These are phyloP conservation scores for Pseudomugil gertrudae DNA, from an alignment of 2,797 vertebrate genomes.

Conservation along the genomic window DNA sequence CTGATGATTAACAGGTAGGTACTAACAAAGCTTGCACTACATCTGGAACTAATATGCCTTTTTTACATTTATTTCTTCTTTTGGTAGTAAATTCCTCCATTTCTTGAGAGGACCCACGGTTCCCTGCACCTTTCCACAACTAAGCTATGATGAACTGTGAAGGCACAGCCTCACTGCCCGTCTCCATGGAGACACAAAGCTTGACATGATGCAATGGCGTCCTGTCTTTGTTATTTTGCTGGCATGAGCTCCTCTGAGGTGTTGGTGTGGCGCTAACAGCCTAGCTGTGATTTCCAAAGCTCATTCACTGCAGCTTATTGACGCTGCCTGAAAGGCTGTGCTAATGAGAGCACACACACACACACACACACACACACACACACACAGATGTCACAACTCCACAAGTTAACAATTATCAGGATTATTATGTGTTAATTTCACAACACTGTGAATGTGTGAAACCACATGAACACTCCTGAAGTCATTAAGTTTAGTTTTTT, in stretches of 20 bases:
- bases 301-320: slow-evolving; percentile 18
- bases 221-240: slow-evolving; percentile 47
- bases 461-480: no score
- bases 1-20: slow-evolving; percentile 64
- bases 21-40: slow-evolving; percentile 14
- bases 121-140: slow-evolving; percentile 47
- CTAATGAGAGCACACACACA: no score
- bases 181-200: slow-evolving; percentile 70
- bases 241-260: slow-evolving; percentile 25
- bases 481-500: no score
- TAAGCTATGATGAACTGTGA: slow-evolving; percentile 46
- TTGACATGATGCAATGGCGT: slow-evolving; percentile 57
- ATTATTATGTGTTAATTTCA: no score
- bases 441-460: no score
- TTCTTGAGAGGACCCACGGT: slow-evolving; percentile 26
- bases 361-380: no score
- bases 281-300: slow-evolving; percentile 25
- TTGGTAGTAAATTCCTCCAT: slow-evolving; percentile 23
- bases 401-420: no score
- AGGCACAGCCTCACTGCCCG: slow-evolving; percentile 36
- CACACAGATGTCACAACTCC: no score
- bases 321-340: background rate
- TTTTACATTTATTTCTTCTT: slow-evolving; percentile 10
- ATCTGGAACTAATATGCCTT: slow-evolving; percentile 40
- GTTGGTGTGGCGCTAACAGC: slow-evolving; percentile 47